Base-by-base conservation (phyloP, 2,113 vertebrate genomes). In the Ciconia boyciana region DNA sequence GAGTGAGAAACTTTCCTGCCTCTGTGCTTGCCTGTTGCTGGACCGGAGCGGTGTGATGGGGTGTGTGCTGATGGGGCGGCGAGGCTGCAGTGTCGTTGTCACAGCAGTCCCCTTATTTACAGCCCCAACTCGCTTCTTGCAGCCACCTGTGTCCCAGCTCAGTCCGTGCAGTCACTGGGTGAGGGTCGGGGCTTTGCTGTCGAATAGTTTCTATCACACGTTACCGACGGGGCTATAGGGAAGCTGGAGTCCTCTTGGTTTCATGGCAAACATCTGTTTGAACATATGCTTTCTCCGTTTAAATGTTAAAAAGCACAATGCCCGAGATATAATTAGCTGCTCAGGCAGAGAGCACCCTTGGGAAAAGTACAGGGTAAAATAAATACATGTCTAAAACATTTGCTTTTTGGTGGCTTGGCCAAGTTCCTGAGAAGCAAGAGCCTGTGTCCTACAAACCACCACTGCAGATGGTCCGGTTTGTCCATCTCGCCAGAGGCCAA, bases 401-500 rank as follows among this genome's bases (percentile, higher is more conserved):
- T 96, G 83, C 87, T 95, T 95, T 94, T 94, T 88, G 91, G 91
- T 91, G 93, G 93, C 66, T 97, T 96, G 90, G 93, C 90, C 71
- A 51, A 62, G 77, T 93, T 96, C 87, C 91, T 79, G 78, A 62
- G 94, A 79, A 94, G 78, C 77, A 72, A 54, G 57, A 95, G 89
- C 41, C 87, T 66, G 75, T 62, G 78, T 90, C 70, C 89, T 91
- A 66, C 78, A 95, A 91, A 43, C 75, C 7, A 6, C 70, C 17
- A 2, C 74, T 61, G 81, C 91, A 91, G 91, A 84, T 94, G 78
- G 77, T 36, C 81, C 1, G 0, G 70, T 87, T 82, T 85, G 71
- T 77, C 76, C 2, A 0, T 75, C 81, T 64, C 7, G 5, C 43
- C 76, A 71, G 81, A 69, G 91, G 72, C 83, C 41, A 11, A 1